Percentiles rank a stretch among this genome's conserved stretches.
phyloP scores from a whole-genome alignment of 2,113 vertebrate genomes.

The Penelope pileata region DNA sequence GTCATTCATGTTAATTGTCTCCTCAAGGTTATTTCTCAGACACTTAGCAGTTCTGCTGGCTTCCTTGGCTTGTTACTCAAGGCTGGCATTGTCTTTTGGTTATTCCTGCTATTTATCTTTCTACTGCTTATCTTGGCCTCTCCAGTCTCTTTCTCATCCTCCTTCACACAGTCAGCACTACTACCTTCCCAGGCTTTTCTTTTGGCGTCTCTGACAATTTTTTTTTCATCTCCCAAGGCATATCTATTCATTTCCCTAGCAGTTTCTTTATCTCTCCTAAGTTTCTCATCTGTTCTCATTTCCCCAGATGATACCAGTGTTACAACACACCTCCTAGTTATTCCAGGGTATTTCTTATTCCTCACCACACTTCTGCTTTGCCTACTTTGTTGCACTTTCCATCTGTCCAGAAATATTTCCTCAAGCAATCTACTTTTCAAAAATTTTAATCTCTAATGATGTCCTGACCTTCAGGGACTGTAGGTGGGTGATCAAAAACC shows the following conservation, averaged over 20 bases:
- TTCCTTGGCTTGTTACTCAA: slow-evolving; percentile 19
- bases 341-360: background rate
- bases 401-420: background rate
- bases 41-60: background rate
- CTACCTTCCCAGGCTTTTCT: slow-evolving; percentile 21
- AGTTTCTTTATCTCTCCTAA: background rate
- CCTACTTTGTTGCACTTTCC: background rate
- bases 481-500: background rate
- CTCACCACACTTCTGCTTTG: background rate
- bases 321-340: background rate
- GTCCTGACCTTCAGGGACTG: background rate
- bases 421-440: background rate
- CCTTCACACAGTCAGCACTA: background rate
- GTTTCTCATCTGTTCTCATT: slow-evolving; percentile 22
- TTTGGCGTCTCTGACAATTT: background rate
- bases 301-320: background rate
- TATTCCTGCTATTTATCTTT: slow-evolving; percentile 29
- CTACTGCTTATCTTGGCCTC: slow-evolving; percentile 32
- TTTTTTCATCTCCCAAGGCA: slow-evolving; percentile 48
- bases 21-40: slow-evolving; percentile 30
- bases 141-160: slow-evolving; percentile 22
- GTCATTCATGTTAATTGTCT: slow-evolving; percentile 24
- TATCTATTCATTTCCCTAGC: background rate
- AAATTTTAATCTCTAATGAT: background rate
- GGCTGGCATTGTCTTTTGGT: background rate